phyloP scores from a whole-genome alignment of 92 coral and sea anemone genomes.

The Actinostola sp. region DNA sequence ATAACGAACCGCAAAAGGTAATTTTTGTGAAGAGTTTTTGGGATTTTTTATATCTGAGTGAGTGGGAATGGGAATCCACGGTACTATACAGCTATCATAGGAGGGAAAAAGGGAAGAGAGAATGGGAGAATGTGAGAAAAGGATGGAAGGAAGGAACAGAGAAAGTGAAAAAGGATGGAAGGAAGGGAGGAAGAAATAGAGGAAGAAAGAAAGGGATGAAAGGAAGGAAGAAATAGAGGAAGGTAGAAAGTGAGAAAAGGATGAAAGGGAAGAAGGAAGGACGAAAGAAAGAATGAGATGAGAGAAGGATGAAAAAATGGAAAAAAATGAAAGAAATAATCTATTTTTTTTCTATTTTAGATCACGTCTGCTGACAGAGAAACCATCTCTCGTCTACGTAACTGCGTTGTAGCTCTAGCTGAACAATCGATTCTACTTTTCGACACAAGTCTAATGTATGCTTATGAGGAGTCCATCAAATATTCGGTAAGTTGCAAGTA shows the following conservation, averaged over 20 bases:
- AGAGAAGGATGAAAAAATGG: neutral
- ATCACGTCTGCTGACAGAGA: slow-evolving; percentile 80
- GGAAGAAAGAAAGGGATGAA: too few species aligned
- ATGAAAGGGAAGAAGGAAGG: neutral
- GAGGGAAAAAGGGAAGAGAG: too few species aligned
- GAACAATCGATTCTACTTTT: slow-evolving; percentile 80
- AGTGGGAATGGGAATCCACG: too few species aligned
- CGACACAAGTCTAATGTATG: slow-evolving; percentile 85
- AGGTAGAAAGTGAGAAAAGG: neutral
- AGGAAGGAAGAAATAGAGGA: too few species aligned
- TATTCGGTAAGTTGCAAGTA: slow-evolving; percentile 60
- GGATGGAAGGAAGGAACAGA: too few species aligned
- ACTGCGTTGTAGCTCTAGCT: slow-evolving; percentile 85
- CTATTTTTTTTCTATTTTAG: slow-evolving; percentile 15
- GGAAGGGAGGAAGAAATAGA: too few species aligned
- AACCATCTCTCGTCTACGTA: slow-evolving; percentile 86
- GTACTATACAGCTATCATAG: too few species aligned
- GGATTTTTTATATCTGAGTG: too few species aligned
- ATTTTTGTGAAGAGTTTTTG: too few species aligned
- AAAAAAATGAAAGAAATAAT: neutral
- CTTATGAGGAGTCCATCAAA: slow-evolving; percentile 79
- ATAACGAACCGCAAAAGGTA: slow-evolving; percentile 18
- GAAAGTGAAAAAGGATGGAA: too few species aligned
- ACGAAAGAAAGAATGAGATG: neutral
- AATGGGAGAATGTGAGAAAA: too few species aligned